Base-by-base conservation (phyloP, 2,888 invertebrate genomes). In the Dione vanillae region DNA sequence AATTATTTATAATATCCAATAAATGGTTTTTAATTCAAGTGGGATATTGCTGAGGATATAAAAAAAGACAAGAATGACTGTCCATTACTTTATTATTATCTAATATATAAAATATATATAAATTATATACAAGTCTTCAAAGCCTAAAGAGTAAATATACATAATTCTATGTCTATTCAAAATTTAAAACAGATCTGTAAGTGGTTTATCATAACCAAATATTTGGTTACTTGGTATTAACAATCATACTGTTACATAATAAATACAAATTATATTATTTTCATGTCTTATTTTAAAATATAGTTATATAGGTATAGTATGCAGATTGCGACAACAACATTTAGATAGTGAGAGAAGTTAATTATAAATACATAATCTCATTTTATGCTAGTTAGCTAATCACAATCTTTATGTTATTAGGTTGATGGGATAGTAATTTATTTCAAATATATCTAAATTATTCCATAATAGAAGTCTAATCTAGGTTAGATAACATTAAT, bases 401-500 rank as follows among this genome's bases (percentile, higher is more conserved):
- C 27, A 27, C 27, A 27, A 27, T 45, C n/a, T 45, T 14, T 14
- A 9, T 16, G 8, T 14, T 45, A 45, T 45, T n/a, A 45, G 45
- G 6, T n/a, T 45, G 8, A 45, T 45, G 8, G n/a, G n/a, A n/a
- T 45, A 45, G 45, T 45, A 7, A 45, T n/a, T n/a, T n/a, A 45
- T n/a, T n/a, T n/a, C 8, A 45, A 47, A 47, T 47, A 45, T 45
- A 8, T 45, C n/a, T 7, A 27, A 27, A 52, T 52, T 27, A 14
- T 19, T n/a, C 19, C 5, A 20, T 35, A 52, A 14, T 52, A n/a
- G 8, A 1, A 58, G 41, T 41, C 41, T 41, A 41, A 16, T 47
- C n/a, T n/a, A n/a, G n/a, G 16, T 47, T 16, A 47, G 9, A n/a
- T 16, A 47, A 10, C 12, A n/a, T 20, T 61, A 41, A 10, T 78